Evolutionary conservation across 1,140 invertebrate genomes (phyloP), one percentile per base, ranked within the genome.

Genomic region (Hylyphantes graminicola): DNA sequence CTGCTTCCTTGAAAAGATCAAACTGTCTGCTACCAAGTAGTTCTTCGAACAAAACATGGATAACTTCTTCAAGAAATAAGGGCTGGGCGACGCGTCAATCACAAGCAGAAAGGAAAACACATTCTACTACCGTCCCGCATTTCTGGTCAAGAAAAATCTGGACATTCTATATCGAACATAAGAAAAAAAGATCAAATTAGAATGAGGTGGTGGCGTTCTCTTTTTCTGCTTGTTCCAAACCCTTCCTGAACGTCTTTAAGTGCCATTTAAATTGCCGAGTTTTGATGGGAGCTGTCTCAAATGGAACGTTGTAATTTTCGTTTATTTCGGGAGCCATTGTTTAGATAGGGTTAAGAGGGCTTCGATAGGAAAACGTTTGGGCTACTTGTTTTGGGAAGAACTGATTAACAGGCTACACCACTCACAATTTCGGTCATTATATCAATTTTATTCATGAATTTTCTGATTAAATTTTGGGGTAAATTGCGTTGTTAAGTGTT

Each of bases 41-140:
- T 74, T 63, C 48, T 48, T 61, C 74, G 12, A 50, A 35, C 35
- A 35, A 35, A 35, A 35, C 48, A 59, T 19, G 67, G 76, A 78
- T 54, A 67, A 78, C 76, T 78, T 78, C 76, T 67, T 74, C 51
- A 74, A 57, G 53, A 59, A 55, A 61, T 12, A 17, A 57, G 72
- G 72, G 72, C 72, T 57, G 72, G 72, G 72, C 72, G 19, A 21
- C 72, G 17, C 57, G 72, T 74, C 72, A 74, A 59, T 74, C 72
- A 74, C 5, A 48, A 21, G 10, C 50, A 53, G 2, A 70, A 19
- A 68, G 48, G 21, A 19, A 68, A 19, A 65, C 19, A 65, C 63
- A 65, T 19, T 65, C 17, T 17, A 17, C 68, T 17, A 54, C 68
- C 51, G 68, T 70, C 68, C 17, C 68, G 35, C 35, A 61, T 17